Evolutionary conservation across 2,113 vertebrate genomes (phyloP).

Genomic region (Pseudorhombus dupliciocellatus): DNA sequence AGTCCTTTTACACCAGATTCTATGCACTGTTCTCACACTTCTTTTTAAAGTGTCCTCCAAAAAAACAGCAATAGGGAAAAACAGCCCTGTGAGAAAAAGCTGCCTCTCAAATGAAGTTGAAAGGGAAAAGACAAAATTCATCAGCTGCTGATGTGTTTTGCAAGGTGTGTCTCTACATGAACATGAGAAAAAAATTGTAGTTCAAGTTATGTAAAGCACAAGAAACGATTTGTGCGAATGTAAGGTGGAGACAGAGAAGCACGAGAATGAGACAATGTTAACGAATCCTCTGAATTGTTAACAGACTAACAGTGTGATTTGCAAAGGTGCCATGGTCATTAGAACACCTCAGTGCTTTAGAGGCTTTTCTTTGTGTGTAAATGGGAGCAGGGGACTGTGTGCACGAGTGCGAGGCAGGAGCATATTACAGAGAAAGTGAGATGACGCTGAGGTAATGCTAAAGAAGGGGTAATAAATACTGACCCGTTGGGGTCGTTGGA

Average conservation of each 20-base stretch:
- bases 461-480: constrained; percentile 53
- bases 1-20: neutral
- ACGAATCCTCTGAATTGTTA: constrained; percentile 7
- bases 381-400: constrained; percentile 1
- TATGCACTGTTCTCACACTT: neutral
- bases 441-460: constrained; percentile 19
- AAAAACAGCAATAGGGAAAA: neutral
- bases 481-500: constrained; percentile 16
- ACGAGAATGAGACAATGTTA: neutral
- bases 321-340: constrained; percentile 9
- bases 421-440: constrained; percentile 6
- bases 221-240: neutral
- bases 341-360: constrained; percentile 6
- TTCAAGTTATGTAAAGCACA: neutral
- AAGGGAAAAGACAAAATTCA: constrained; percentile 4
- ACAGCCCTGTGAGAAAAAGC: neutral
- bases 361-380: neutral
- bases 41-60: neutral
- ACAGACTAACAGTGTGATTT: neutral
- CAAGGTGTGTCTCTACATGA: constrained; percentile 11
- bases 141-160: neutral
- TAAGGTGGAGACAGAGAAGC: neutral
- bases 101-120: neutral
- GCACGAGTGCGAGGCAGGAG: neutral
- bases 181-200: constrained; percentile 10